These are phyloP conservation scores for Cosmia pyralina DNA, from an alignment of 2,888 invertebrate species.

Conservation along the genomic window DNA sequence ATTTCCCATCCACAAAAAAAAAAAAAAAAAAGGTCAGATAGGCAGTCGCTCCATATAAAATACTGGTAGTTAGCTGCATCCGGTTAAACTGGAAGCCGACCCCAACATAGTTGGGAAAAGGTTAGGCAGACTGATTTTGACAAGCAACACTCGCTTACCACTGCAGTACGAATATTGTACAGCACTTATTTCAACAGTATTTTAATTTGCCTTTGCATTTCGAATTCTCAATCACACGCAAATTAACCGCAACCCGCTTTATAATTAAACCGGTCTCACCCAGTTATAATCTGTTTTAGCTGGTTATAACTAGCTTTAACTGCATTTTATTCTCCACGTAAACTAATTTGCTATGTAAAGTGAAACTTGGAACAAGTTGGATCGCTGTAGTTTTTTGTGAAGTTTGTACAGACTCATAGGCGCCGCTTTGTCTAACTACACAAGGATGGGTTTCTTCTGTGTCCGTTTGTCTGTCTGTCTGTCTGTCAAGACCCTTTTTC, in stretches of 20 bases:
- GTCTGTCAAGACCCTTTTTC: too few species aligned
- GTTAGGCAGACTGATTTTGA: too few species aligned
- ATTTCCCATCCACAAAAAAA: too few species aligned
- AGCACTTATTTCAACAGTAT: neutral
- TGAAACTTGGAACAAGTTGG: constrained; percentile 40
- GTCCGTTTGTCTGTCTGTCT: too few species aligned
- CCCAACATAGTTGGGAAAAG: too few species aligned
- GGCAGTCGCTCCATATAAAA: too few species aligned
- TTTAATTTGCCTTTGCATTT: constrained; percentile 7
- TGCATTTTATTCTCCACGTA: constrained; percentile 40
- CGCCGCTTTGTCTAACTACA: constrained; percentile 10
- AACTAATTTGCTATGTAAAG: constrained; percentile 46
- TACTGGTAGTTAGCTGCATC: too few species aligned
- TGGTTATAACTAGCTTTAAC: constrained; percentile 36
- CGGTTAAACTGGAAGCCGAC: too few species aligned
- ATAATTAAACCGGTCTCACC: constrained; percentile 38
- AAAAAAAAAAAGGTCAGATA: too few species aligned
- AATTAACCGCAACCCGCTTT: constrained; percentile 48
- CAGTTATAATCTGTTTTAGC: constrained; percentile 38
- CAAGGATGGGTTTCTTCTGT: neutral
- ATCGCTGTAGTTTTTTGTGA: constrained; percentile 21
- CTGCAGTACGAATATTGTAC: neutral
- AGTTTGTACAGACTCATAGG: constrained; percentile 6
- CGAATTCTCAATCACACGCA: constrained; percentile 34
- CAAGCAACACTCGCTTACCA: neutral